phyloP scores from a whole-genome alignment of 2,113 vertebrate species.

The Pampusana beccarii region DNA sequence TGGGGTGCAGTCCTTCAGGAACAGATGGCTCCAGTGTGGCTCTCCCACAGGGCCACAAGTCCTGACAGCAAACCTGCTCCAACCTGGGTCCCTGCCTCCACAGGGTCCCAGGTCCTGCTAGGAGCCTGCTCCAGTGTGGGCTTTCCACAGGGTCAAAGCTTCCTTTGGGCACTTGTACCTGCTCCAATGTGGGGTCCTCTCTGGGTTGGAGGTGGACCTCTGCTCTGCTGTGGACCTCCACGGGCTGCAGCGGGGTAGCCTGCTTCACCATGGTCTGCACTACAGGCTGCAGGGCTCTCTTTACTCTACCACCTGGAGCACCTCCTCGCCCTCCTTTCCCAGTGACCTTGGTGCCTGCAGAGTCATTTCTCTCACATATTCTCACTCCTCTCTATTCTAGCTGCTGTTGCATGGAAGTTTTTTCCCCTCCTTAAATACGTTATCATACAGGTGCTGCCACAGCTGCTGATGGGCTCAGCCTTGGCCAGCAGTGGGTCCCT shows the following conservation, averaged over 20 bases:
- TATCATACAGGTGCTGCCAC: neutral
- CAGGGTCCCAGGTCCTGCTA: neutral
- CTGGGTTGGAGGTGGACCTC: no score
- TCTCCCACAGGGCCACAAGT: no score
- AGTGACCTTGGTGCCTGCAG: neutral
- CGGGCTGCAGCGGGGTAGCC: neutral
- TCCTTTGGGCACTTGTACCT: no score
- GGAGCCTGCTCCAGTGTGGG: neutral
- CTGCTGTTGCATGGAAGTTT: neutral
- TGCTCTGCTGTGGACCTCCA: no score
- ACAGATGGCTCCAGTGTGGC: no score
- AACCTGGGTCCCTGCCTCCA: rapidly evolving
- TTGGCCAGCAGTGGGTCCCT: no score
- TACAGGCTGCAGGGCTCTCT: neutral
- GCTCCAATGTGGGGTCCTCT: no score
- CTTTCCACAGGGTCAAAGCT: no score
- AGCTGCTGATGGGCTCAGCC: rapidly evolving
- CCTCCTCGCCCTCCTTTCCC: no score
- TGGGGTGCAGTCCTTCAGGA: no score
- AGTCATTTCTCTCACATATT: neutral
- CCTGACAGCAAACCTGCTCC: neutral
- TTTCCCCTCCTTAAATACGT: neutral
- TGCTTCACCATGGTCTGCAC: neutral
- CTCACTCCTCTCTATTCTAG: neutral
- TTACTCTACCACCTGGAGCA: neutral